Evolutionary conservation across 2,113 vertebrate species (phyloP), one percentile per base, ranked within the genome.

Genomic region (Elachura formosa): DNA sequence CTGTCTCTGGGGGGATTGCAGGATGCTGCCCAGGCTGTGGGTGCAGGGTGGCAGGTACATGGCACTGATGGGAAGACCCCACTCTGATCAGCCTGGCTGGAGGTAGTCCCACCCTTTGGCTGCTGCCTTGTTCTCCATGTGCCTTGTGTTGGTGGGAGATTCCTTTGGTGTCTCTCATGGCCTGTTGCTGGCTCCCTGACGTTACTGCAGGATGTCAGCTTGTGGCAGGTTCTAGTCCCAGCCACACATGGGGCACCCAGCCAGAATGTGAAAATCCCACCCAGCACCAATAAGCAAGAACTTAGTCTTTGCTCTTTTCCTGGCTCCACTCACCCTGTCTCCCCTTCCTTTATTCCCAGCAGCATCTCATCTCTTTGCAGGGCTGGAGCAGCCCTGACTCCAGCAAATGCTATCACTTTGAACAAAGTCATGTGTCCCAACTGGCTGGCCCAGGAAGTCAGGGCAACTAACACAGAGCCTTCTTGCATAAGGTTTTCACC

Each of bases 401-500:
- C 6, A 10, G 61, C 61, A 52, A 16, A 19, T 6, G 14, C 72
- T 66, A 19, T 64, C 64, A 75, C 80, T 94, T 91, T 94, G 87
- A 62, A 69, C 66, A 66, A 68, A 38, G 55, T 80, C 67, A 23
- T 4, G 2, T 84, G 66, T 56, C 46, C 51, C 31, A 55, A 10
- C 43, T 64, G 84, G 52, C 76, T 86, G 79, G 73, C 82, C 68
- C 80, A 77, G 86, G 54, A 94, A 94, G 73, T 80, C 77, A n/a
- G 23, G 24, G 34, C 43, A 80, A 14, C 89, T 28, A 14, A 83
- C 43, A 18, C 4, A 80, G 67, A 93, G 43, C 28, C 36, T 80
- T 11, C 34, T 68, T 54, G 20, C 25, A 10, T 26, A 52, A 76
- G 90, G 88, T 76, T 94, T 80, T 84, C 63, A 56, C 54, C 77